Percentiles rank a stretch among this genome's conserved stretches.
Conservation (phyloP, 1,140 invertebrate species). For the Monomorium pharaonis region DNA sequence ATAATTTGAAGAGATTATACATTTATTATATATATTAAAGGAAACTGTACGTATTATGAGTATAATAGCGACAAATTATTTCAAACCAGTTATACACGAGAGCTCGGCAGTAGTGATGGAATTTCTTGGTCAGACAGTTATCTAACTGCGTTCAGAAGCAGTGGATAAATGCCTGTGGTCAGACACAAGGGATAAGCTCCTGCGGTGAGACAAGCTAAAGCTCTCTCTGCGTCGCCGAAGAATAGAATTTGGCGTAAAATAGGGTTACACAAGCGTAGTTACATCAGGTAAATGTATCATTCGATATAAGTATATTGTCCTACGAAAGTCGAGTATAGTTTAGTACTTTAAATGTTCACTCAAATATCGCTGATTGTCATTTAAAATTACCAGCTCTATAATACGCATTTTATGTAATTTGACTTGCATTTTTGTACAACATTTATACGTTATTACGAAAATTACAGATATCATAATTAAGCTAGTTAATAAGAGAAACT, state of each 20-base stretch:
- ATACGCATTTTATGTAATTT: background rate
- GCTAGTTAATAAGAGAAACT: background rate
- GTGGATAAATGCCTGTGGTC: background rate
- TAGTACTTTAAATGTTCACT: background rate
- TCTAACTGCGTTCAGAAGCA: background rate
- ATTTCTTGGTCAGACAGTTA: constrained; percentile 5
- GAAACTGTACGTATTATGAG: background rate
- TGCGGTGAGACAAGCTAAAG: background rate
- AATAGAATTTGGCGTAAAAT: background rate
- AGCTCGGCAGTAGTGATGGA: background rate
- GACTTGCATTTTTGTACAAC: background rate
- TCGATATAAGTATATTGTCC: background rate
- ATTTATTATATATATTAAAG: background rate
- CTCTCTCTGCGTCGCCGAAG: background rate
- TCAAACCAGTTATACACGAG: background rate
- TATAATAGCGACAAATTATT: background rate
- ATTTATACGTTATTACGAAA: background rate
- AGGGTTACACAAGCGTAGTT: background rate
- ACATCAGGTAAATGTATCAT: constrained; percentile 8
- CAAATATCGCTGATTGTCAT: background rate
- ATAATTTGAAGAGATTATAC: background rate
- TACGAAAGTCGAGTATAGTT: background rate
- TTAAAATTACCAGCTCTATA: background rate
- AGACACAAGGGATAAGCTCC: background rate
- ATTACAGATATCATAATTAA: background rate